phyloP scores from a whole-genome alignment of 37 sponge, comb jelly and placozoan species.

The Petrosia ficiformis region DNA sequence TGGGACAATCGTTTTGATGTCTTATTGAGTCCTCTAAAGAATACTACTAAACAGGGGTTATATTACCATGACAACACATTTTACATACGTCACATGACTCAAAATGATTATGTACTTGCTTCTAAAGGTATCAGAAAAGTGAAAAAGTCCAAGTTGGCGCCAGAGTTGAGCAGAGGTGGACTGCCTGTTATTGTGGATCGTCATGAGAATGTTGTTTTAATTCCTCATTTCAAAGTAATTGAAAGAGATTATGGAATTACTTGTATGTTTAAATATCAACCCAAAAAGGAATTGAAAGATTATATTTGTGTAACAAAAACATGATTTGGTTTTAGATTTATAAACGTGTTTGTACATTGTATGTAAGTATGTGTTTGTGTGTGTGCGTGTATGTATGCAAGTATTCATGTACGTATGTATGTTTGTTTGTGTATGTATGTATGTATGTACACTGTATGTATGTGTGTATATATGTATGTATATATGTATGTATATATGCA shows the following conservation, averaged over 20 bases:
- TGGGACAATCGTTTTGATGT: slow-evolving; percentile 66
- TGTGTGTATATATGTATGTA: too few relatives aligned
- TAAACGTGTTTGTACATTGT: too few relatives aligned
- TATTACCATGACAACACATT: neutral
- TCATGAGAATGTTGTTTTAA: slow-evolving; percentile 23
- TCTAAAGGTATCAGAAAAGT: slow-evolving; percentile 35
- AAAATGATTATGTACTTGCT: slow-evolving; percentile 11
- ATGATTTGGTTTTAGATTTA: too few relatives aligned
- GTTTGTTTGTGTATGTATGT: too few relatives aligned
- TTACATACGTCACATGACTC: slow-evolving; percentile 21
- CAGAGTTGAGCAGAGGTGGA: slow-evolving; percentile 15
- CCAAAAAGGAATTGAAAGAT: neutral
- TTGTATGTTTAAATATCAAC: slow-evolving; percentile 8
- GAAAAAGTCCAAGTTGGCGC: slow-evolving; percentile 19
- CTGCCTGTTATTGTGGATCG: slow-evolving; percentile 60
- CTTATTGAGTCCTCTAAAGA: neutral
- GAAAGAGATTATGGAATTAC: slow-evolving; percentile 19
- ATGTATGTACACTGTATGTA: too few relatives aligned
- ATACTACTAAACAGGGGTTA: neutral
- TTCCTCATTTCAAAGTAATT: slow-evolving; percentile 49
- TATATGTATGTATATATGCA: too few relatives aligned
- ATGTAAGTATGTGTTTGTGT: too few relatives aligned
- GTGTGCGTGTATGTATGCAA: too few relatives aligned
- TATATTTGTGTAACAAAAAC: too few relatives aligned
- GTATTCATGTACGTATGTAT: too few relatives aligned